These are phyloP conservation scores for Mythimna impura DNA, from an alignment of 2,888 invertebrate genomes.

Conservation along the genomic window DNA sequence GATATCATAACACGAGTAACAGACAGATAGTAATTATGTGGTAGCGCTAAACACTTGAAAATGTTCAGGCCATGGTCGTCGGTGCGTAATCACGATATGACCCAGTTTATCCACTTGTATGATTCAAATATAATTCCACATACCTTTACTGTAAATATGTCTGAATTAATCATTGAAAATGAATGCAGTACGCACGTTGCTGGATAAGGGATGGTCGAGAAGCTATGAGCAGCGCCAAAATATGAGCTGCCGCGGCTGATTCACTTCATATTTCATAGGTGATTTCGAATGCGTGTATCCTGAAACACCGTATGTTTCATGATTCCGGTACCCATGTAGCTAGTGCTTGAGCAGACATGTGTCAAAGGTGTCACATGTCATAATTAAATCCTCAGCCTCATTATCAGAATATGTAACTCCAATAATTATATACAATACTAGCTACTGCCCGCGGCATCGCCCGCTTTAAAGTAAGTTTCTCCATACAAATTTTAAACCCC, in stretches of 20 bases:
- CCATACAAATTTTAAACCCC: no score
- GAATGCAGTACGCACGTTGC: slow-evolving; percentile 16
- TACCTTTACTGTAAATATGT: slow-evolving; percentile 22
- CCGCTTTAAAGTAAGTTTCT: no score
- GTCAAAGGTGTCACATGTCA: not conserved
- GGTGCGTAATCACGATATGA: slow-evolving; percentile 60
- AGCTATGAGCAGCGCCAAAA: slow-evolving; percentile 22
- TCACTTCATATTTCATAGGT: slow-evolving; percentile 22
- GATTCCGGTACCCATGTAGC: not conserved
- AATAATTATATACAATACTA: no score
- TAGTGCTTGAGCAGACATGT: not conserved
- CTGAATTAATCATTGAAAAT: slow-evolving; percentile 41
- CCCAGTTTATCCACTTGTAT: slow-evolving; percentile 64
- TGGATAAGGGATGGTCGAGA: slow-evolving; percentile 27
- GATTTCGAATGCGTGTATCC: slow-evolving; percentile 17
- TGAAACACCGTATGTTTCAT: slow-evolving; percentile 7
- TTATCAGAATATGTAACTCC: no score
- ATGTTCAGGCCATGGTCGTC: slow-evolving; percentile 66
- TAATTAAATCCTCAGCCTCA: no score
- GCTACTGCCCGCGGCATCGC: no score
- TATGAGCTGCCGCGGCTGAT: slow-evolving; percentile 11
- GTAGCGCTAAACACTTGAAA: slow-evolving; percentile 67
- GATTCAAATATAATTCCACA: slow-evolving; percentile 58
- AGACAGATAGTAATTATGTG: slow-evolving; percentile 60
- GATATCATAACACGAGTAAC: slow-evolving; percentile 34